These are phyloP conservation scores for Megamerina dolium DNA, from an alignment of 2,888 invertebrate genomes.

Conservation along the genomic window DNA sequence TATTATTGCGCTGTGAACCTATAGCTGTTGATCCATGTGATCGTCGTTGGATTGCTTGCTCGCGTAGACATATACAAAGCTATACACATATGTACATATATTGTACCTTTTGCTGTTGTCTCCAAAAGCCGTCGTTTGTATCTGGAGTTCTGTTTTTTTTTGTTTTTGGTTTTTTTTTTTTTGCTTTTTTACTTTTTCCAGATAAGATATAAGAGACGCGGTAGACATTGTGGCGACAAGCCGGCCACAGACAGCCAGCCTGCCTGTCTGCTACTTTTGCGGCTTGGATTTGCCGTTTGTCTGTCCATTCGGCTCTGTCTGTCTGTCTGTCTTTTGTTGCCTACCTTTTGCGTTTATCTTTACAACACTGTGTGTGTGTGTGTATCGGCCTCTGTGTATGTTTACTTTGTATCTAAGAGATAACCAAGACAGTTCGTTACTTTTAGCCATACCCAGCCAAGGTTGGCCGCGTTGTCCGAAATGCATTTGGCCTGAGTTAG, in stretches of 20 bases:
- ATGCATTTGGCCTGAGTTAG: constrained; percentile 23
- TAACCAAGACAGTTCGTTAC: constrained; percentile 15
- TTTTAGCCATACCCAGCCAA: constrained; percentile 19
- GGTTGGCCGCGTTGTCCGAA: constrained; percentile 29
- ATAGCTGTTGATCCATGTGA: too few species aligned
- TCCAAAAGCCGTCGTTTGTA: too few species aligned
- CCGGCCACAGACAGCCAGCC: too few species aligned
- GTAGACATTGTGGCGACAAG: constrained; percentile 46
- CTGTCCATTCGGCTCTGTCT: constrained; percentile 5
- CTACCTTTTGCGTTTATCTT: too few species aligned
- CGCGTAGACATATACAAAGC: too few species aligned
- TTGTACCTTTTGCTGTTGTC: too few species aligned
- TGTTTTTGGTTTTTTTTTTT: constrained; percentile 20
- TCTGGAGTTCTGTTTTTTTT: too few species aligned
- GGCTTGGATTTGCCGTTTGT: constrained; percentile 7
- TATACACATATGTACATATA: too few species aligned
- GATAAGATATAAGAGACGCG: constrained; percentile 45
- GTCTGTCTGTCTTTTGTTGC: constrained; percentile 7
- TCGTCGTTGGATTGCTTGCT: too few species aligned
- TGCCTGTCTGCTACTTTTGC: constrained; percentile 10
- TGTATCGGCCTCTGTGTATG: not conserved
- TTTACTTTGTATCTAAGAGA: constrained; percentile 7
- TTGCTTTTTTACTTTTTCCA: constrained; percentile 19
- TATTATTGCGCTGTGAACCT: too few species aligned
- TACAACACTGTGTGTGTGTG: too few species aligned